A percentile compares a stretch with the other conserved stretches of the same genome.
Conservation (phyloP, 2,113 vertebrate genomes). For the Bettongia penicillata region DNA sequence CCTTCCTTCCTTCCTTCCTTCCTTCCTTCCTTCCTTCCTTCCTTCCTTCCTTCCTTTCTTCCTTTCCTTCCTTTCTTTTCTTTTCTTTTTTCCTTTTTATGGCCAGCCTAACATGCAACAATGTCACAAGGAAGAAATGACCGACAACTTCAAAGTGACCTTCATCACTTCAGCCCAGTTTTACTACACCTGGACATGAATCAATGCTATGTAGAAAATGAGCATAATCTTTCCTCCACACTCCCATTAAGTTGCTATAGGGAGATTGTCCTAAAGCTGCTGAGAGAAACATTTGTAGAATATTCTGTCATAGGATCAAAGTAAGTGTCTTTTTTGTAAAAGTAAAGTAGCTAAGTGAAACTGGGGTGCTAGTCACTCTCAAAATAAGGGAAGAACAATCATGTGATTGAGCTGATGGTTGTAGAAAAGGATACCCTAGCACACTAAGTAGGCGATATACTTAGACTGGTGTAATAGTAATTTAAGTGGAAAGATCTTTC, state of each 20-base stretch:
- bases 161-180: not conserved
- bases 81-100: not conserved
- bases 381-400: no score
- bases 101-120: not conserved
- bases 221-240: not conserved
- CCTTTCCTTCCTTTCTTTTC: no score
- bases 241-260: not conserved
- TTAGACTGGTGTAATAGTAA: no score
- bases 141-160: not conserved
- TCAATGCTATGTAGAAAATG: not conserved
- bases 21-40: no score
- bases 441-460: no score
- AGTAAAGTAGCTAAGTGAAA: no score
- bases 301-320: not conserved
- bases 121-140: not conserved
- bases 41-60: no score
- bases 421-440: no score
- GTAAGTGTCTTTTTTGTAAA: not conserved
- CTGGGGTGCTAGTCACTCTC: no score
- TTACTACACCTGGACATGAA: not conserved
- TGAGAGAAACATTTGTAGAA: not conserved
- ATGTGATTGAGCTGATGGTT: no score
- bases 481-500: no score
- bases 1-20: no score
- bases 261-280: not conserved